Evolutionary conservation across 2,888 invertebrate genomes (phyloP), one percentile per base, ranked within the genome.

Genomic region (Latrodectus elegans): DNA sequence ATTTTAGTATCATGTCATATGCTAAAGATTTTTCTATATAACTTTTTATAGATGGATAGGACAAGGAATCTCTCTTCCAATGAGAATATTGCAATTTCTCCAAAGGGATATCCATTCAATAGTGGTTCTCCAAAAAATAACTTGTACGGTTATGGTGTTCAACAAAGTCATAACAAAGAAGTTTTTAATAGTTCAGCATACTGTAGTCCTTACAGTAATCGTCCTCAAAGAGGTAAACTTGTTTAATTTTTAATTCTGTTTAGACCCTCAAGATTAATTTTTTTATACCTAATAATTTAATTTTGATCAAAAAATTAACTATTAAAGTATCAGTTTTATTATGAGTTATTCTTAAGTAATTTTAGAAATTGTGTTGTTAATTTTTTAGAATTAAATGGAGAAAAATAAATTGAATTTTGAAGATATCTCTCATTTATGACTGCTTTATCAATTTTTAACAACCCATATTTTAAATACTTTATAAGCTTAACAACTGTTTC

Each of bases 221-320:
- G 81, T 17, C 80, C 76, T 22, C 81, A 81, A 77, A 86, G 81
- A 86, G 64, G 81, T 86, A 75, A 53, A 15, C 64, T 60, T 51
- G 38, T 55, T 55, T 53, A 14, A 14, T 49, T 49, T 60, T 60
- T 60, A 11, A n/a, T 60, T 60, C 60, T 8, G 15, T 60, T 60
- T 60, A 60, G n/a, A 60, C 60, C n/a, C 4, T 8, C 60, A 60
- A 60, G 11, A 60, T 4, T 60, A 60, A 8, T 60, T 8, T n/a
- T 60, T 60, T 60, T 60, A 8, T 14, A 8, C 4, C 60, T 38
- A 22, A 22, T 22, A 22, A 22, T 22, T 22, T 22, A 22, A 22
- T 38, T 4, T 38, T 4, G 4, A 38, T 38, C 3, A 6, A 6
- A 38, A 38, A 38, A 38, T 6, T 38, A 38, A 22, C 6, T 38